These are phyloP conservation scores for Hoplias malabaricus DNA, from an alignment of 2,113 vertebrate species.

Conservation along the genomic window DNA sequence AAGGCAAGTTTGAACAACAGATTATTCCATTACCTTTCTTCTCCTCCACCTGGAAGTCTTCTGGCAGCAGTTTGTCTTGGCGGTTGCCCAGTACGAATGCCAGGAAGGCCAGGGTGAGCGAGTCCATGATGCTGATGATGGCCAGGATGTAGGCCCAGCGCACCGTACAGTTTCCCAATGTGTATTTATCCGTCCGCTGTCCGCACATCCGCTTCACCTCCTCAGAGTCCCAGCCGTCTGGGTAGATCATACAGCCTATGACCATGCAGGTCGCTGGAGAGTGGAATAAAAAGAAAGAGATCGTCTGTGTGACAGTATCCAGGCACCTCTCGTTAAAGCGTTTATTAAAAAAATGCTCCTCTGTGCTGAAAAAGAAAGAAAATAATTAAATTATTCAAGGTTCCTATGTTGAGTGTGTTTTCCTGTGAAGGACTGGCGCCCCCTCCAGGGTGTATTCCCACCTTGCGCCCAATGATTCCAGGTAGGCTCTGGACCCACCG, in stretches of 20 bases:
- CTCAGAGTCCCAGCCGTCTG: slow-evolving; percentile 92
- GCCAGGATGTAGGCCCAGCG: slow-evolving; percentile 99
- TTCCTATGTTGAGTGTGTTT: no score
- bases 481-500: no score
- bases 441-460: no score
- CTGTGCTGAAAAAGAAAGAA: no score
- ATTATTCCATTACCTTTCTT: slow-evolving; percentile 77
- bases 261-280: slow-evolving; percentile 85
- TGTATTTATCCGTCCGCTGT: slow-evolving; percentile 93
- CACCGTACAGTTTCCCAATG: slow-evolving; percentile 92
- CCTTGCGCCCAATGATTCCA: no score
- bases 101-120: slow-evolving; percentile 89
- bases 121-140: slow-evolving; percentile 94
- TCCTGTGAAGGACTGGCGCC: no score
- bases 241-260: slow-evolving; percentile 96
- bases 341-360: no score
- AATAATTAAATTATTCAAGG: no score
- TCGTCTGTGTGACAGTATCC: background rate
- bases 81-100: slow-evolving; percentile 92
- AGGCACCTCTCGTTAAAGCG: no score
- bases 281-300: background rate
- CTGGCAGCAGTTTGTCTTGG: slow-evolving; percentile 92
- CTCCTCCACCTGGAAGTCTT: slow-evolving; percentile 87
- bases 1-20: no score
- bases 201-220: slow-evolving; percentile 92